Conservation (phyloP, 2,797 vertebrate genomes). For the Notamacropus eugenii region DNA sequence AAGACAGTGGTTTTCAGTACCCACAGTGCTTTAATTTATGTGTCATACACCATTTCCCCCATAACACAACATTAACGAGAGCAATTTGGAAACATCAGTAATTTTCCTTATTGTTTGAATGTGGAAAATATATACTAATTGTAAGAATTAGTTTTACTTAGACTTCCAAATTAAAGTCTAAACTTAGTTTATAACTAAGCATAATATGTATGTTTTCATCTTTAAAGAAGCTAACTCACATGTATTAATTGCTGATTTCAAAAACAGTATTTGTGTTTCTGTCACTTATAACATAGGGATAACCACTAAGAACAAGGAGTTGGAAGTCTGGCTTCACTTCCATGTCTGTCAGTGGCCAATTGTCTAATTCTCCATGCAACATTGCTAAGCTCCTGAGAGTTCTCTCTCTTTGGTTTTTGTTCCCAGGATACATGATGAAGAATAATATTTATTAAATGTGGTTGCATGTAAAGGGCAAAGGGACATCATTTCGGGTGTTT, state of each 20-base stretch:
- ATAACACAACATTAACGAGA: neutral
- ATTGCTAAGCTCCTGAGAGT: neutral
- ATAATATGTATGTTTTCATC: conserved; percentile 5
- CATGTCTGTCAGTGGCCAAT: neutral
- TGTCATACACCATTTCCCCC: neutral
- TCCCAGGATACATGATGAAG: conserved; percentile 11
- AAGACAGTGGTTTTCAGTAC: conserved; percentile 24
- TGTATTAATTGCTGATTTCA: neutral
- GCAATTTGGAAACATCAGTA: neutral
- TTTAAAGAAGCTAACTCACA: conserved; percentile 5
- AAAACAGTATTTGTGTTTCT: conserved; percentile 31
- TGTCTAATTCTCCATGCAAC: neutral
- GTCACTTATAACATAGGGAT: conserved; percentile 2
- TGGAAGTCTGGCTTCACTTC: neutral
- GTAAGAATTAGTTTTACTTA: conserved; percentile 14
- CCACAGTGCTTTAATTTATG: conserved; percentile 9
- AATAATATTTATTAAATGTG: conserved; percentile 31
- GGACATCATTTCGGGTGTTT: conserved; percentile 6
- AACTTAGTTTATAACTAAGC: conserved; percentile 16
- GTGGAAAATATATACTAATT: neutral
- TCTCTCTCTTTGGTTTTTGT: neutral
- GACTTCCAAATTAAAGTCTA: neutral
- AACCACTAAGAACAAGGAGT: conserved; percentile 1
- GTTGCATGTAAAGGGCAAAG: neutral
- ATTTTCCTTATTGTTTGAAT: neutral